Evolutionary conservation across 2,113 vertebrate genomes (phyloP).

Genomic region (Chlorodrepanis virens): DNA sequence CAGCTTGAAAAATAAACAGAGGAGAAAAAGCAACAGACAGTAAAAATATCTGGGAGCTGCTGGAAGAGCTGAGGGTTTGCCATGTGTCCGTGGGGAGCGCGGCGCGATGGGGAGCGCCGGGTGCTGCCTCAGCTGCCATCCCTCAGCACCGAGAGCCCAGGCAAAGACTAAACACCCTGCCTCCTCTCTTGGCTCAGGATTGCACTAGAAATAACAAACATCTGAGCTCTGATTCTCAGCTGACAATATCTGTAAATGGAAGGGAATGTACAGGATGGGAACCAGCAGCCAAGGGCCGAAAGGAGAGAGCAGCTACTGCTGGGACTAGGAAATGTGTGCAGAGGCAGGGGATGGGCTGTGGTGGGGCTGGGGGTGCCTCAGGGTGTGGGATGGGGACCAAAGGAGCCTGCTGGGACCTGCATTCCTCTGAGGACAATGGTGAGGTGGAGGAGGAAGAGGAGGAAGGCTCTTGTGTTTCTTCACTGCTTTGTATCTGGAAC

Average conservation of each 20-base stretch:
- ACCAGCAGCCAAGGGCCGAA: background rate
- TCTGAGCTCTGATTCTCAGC: background rate
- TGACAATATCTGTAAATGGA: constrained; percentile 32
- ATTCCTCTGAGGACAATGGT: background rate
- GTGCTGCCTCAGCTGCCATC: constrained; percentile 34
- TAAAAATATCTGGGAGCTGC: constrained; percentile 31
- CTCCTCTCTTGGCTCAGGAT: constrained; percentile 8
- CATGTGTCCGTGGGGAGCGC: background rate
- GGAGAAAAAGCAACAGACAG: background rate
- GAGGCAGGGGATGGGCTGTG: background rate
- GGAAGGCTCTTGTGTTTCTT: background rate
- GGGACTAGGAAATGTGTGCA: fast-evolving
- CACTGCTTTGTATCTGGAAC: background rate
- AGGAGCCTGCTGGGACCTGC: background rate
- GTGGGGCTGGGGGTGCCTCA: background rate
- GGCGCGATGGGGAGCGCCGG: background rate
- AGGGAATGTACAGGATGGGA: constrained; percentile 40
- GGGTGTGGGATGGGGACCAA: background rate
- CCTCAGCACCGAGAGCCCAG: background rate
- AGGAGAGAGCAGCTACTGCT: background rate
- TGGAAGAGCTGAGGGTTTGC: background rate
- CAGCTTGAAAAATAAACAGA: constrained; percentile 30
- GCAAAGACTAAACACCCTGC: constrained; percentile 20
- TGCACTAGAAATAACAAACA: constrained; percentile 32
- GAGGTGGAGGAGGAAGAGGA: background rate